These are phyloP conservation scores for Linepithema humile DNA, from an alignment of 1,140 invertebrate genomes.

Conservation along the genomic window DNA sequence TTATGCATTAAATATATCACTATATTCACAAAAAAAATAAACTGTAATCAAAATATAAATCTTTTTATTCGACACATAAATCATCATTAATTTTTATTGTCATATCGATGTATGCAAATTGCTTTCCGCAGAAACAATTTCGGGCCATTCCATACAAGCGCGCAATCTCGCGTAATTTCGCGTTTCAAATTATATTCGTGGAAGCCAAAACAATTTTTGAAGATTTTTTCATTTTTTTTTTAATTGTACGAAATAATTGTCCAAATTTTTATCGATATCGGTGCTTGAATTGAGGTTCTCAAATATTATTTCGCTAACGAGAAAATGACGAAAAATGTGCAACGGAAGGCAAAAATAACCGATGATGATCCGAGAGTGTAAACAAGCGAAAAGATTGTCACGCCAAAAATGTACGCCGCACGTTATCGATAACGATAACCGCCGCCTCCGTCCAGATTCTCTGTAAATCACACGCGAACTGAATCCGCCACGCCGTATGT, in stretches of 20 bases:
- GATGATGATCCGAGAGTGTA: neutral
- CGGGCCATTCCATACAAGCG: neutral
- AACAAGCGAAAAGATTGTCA: neutral
- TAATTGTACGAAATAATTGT: neutral
- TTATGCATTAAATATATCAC: too few relatives aligned
- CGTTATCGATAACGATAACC: conserved; percentile 34
- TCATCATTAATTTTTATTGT: neutral
- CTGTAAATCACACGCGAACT: conserved; percentile 38
- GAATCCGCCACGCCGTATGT: conserved; percentile 24
- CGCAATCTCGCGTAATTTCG: neutral
- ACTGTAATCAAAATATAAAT: neutral
- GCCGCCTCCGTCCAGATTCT: conserved; percentile 5
- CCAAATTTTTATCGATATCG: neutral
- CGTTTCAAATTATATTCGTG: neutral
- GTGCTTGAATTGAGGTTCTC: neutral
- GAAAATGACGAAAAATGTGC: neutral
- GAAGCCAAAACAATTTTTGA: neutral
- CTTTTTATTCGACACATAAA: neutral
- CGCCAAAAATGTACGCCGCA: conserved; percentile 3
- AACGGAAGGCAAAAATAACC: neutral
- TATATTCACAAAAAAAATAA: neutral
- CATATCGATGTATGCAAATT: neutral
- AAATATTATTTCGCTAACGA: neutral
- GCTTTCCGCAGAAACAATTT: neutral
- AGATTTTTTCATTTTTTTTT: neutral